Evolutionary conservation across 2,797 vertebrate species (phyloP), one percentile per base, ranked within the genome.

Genomic region (Gallinago stenura): DNA sequence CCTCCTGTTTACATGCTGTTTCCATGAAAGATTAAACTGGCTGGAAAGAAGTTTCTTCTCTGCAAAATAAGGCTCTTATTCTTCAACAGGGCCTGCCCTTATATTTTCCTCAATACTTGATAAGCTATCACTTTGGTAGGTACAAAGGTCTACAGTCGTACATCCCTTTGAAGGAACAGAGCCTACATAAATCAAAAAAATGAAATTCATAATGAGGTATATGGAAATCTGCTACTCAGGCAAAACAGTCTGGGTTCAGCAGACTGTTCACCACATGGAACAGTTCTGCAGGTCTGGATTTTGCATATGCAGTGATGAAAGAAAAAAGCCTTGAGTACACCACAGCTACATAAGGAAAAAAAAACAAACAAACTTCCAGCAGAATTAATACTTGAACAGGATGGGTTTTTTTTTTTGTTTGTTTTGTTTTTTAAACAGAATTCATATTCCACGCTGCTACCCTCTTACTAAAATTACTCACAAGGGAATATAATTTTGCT

Each of bases 181-280:
- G 94, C 11, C 88, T 94, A 95, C 57, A 92, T 73, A 82, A 88
- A 96, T 94, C 25, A 93, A 86, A 94, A 95, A 92, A 71, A 2
- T 10, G 72, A 71, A 89, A 77, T 45, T 93, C 86, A 91, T 90
- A 95, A 96, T 83, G 87, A 95, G 83, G 65, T 94, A 81, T 93
- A 95, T 87, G 81, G 94, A 96, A 97, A 97, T 96, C 86, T 97
- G 93, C 90, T 87, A 89, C 85, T 96, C 94, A 89, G 91, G 95
- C 93, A 96, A 97, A 97, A 96, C 94, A 95, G 90, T 96, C 95
- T 95, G 96, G 84, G 79, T 94, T 95, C 89, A 94, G 87, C 95
- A 96, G 91, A 96, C 91, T 95, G 94, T 83, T 95, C 94, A 93
- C 93, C 93, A 96, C 95, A 97, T 95, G 95, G 94, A 96, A 95